Conservation (phyloP, 2,888 invertebrate species). For the Pandemis heparana region DNA sequence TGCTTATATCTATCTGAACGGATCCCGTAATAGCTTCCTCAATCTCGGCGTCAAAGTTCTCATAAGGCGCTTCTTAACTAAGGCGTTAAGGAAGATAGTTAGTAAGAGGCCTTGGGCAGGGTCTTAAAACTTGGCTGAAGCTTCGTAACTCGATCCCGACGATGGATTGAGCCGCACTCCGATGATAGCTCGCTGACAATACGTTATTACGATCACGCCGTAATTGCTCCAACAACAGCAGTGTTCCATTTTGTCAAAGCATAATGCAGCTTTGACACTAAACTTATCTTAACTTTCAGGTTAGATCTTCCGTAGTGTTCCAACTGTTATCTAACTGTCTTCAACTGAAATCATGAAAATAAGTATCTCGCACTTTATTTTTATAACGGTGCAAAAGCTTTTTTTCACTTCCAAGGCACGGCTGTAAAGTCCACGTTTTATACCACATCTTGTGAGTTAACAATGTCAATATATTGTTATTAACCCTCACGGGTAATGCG, state of each 20-base stretch:
- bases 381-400: background rate
- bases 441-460: constrained; percentile 32
- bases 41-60: constrained; percentile 85
- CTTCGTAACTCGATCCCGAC: constrained; percentile 81
- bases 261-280: background rate
- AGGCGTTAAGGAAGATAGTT: constrained; percentile 84
- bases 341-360: background rate
- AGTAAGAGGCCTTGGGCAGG: constrained; percentile 80
- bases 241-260: constrained; percentile 29
- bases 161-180: constrained; percentile 70
- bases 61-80: constrained; percentile 85
- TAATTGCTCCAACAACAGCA: constrained; percentile 40
- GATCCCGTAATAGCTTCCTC: constrained; percentile 84
- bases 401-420: background rate
- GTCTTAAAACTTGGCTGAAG: constrained; percentile 82
- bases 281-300: background rate
- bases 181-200: constrained; percentile 78
- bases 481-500: constrained; percentile 33
- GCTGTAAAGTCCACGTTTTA: constrained; percentile 26
- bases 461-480: constrained; percentile 42
- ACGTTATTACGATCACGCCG: constrained; percentile 77
- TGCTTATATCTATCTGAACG: constrained; percentile 83
- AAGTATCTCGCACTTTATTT: background rate
- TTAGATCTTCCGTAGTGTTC: background rate
- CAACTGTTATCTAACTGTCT: background rate